phyloP scores from a whole-genome alignment of 2,113 vertebrate genomes.

The Upupa epops region DNA sequence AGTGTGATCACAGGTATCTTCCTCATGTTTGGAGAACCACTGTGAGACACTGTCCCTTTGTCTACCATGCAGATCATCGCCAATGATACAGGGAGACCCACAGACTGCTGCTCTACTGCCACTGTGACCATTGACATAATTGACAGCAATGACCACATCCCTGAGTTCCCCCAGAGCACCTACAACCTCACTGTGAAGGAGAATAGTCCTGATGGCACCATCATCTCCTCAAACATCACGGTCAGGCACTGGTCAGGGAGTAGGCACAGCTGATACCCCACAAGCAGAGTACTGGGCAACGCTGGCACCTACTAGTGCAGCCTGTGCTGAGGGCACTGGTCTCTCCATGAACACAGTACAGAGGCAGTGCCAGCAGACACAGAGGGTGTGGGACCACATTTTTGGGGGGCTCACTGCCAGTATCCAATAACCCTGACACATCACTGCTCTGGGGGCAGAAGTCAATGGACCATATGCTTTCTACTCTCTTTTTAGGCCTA shows the following conservation, averaged over 20 bases:
- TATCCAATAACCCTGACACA: not conserved
- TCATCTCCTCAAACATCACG: constrained; percentile 66
- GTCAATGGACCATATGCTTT: not conserved
- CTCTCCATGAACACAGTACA: not conserved
- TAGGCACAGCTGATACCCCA: not conserved
- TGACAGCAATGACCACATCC: constrained; percentile 88
- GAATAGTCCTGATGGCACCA: constrained; percentile 69
- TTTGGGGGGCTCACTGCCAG: not conserved
- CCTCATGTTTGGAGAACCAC: not conserved
- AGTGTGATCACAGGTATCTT: not conserved
- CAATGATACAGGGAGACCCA: constrained; percentile 61
- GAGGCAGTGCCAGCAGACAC: not conserved
- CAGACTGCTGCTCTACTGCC: constrained; percentile 70
- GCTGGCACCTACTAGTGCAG: not conserved
- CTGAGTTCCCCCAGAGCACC: constrained; percentile 72
- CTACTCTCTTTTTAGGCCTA: constrained; percentile 77
- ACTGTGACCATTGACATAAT: constrained; percentile 81
- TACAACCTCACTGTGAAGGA: constrained; percentile 78
- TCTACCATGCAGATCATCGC: constrained; percentile 81
- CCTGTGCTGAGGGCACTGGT: not conserved
- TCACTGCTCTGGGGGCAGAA: not conserved
- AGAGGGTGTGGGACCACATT: not conserved
- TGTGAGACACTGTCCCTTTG: not conserved
- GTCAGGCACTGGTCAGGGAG: constrained; percentile 62
- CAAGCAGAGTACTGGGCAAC: not conserved